Evolutionary conservation across 2,113 vertebrate genomes (phyloP), one percentile per base, ranked within the genome.

Genomic region (Seriola quinqueradiata): DNA sequence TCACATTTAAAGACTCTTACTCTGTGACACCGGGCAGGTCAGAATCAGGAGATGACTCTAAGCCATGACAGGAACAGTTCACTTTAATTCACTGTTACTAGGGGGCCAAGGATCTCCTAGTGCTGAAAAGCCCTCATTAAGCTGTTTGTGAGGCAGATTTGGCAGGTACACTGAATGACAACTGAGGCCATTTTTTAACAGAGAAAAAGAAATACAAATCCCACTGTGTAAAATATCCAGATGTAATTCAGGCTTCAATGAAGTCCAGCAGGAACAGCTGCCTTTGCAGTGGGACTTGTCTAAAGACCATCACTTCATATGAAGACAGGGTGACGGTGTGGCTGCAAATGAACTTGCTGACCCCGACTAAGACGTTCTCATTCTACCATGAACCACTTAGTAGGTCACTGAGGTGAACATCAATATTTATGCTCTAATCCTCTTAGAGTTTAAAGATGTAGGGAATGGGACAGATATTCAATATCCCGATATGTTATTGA

Each of bases 11-110:
- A 87, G 84, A 86, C 74, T 90, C 75, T 87, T 84, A 82, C 60
- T 90, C 40, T n/a, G 67, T 6, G 25, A 79, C 71, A 52, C 40
- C 12, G 50, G 50, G 64, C 57, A 86, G 71, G 82, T 75, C 70
- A 79, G 82, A 86, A 71, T 82, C 70, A 84, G 54, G 52, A 73
- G 69, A 91, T 16, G 40, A 50, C 75, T 80, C 61, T 89, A 88
- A 90, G 87, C 88, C 78, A 25, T 12, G 71, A 88, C 87, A 58
- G 75, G 77, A 90, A 88, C 83, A 86, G 85, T 84, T 92, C 76
- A 78, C 84, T 93, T 91, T 93, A 94, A 93, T 90, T 87, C 84
- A 75, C 92, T 93, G 90, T 90, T 90, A 92, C 91, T 72, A 88
- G 80, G 92, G 42, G 81, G 71, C 77, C 14, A 36, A 38, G 77